Conservation (phyloP, 2,113 vertebrate species). For the Sceloporus tristichus region DNA sequence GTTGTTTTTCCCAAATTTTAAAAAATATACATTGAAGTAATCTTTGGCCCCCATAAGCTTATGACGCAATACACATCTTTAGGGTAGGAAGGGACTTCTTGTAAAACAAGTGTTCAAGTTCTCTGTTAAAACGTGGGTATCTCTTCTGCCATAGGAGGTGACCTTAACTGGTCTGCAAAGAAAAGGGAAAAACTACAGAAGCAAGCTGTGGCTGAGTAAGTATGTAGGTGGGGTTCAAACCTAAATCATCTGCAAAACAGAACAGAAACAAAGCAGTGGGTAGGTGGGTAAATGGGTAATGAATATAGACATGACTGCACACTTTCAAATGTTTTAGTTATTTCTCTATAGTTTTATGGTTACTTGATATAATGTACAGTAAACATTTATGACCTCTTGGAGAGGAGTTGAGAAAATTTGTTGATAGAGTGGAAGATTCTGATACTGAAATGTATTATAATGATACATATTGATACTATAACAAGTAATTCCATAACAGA, state of each 20-base stretch:
- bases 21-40: not conserved
- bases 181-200: slow-evolving; percentile 85
- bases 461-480: no score
- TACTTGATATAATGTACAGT: no score
- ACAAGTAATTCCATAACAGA: no score
- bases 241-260: not conserved
- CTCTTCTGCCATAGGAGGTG: slow-evolving; percentile 82
- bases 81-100: not conserved
- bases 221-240: slow-evolving; percentile 34
- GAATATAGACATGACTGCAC: not conserved
- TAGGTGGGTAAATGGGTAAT: not conserved
- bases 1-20: not conserved
- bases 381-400: not conserved
- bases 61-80: not conserved
- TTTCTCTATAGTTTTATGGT: no score
- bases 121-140: not conserved
- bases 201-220: slow-evolving; percentile 86
- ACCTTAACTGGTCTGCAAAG: slow-evolving; percentile 88
- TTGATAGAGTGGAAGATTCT: not conserved
- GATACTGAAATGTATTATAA: not conserved
- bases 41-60: not conserved
- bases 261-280: not conserved
- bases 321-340: not conserved
- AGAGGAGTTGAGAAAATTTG: not conserved
- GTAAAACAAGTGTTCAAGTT: not conserved